Conservation (phyloP, 2,888 invertebrate species). For the Eutolmus rufibarbis region DNA sequence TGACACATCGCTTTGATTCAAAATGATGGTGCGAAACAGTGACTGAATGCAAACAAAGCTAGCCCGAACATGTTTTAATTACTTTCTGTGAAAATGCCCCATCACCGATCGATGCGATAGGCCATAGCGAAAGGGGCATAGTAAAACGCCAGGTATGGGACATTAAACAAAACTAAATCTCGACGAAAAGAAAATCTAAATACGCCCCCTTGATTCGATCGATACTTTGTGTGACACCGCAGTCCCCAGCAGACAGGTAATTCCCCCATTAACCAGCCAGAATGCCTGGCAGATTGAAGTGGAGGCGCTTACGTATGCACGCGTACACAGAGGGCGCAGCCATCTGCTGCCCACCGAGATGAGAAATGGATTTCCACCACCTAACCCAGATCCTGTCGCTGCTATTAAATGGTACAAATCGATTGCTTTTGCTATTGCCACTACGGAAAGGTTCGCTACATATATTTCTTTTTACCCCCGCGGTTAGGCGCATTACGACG, state of each 20-base stretch:
- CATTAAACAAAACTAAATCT: neutral
- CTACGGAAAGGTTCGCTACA: neutral
- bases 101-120: neutral
- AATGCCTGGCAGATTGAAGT: neutral
- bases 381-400: conserved; percentile 7
- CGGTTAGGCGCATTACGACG: neutral
- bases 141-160: neutral
- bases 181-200: neutral
- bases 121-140: neutral
- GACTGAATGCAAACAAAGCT: neutral
- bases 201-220: neutral
- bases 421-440: neutral
- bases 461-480: neutral
- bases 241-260: neutral
- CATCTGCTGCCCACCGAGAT: neutral
- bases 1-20: neutral
- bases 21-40: neutral
- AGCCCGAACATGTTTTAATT: neutral
- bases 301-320: neutral
- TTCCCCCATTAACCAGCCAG: neutral
- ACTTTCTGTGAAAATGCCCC: neutral
- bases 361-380: neutral
- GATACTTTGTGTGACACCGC: neutral
- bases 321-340: neutral
- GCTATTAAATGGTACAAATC: conserved; percentile 1